A percentile compares a stretch with the other conserved stretches of the same genome.
These are phyloP conservation scores for Macrotrachela quadricornifera DNA, from an alignment of 1,140 invertebrate species.

Conservation along the genomic window DNA sequence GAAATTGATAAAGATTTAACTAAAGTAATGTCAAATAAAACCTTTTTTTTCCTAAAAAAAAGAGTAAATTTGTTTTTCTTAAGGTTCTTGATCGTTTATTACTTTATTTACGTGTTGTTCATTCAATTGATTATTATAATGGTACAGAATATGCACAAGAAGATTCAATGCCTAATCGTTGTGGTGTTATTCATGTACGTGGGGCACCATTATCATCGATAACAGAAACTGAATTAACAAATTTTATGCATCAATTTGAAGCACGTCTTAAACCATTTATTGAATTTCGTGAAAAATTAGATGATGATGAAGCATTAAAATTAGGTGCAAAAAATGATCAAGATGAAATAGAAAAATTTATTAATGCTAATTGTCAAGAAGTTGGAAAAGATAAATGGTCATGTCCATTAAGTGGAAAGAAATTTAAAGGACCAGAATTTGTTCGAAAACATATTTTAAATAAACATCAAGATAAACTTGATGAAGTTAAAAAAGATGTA, in stretches of 20 bases:
- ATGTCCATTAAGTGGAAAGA: conserved; percentile 90
- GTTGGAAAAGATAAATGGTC: conserved; percentile 90
- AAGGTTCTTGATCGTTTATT: conserved; percentile 60
- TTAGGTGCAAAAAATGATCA: background rate
- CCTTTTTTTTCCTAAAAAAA: background rate
- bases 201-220: conserved; percentile 46
- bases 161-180: conserved; percentile 97
- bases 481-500: conserved; percentile 85
- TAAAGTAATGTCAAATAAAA: conserved; percentile 33
- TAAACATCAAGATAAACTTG: conserved; percentile 82
- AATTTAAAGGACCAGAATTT: conserved; percentile 97
- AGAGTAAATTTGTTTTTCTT: conserved; percentile 4
- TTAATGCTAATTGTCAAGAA: conserved; percentile 71
- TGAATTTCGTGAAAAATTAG: background rate
- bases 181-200: conserved; percentile 88
- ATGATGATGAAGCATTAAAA: background rate
- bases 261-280: background rate
- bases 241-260: background rate
- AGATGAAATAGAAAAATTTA: conserved; percentile 71
- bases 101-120: conserved; percentile 78
- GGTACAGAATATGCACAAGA: conserved; percentile 95
- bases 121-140: conserved; percentile 96
- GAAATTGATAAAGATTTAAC: conserved; percentile 56
- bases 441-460: conserved; percentile 94
- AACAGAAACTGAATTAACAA: background rate